Percentiles rank a stretch among this genome's conserved stretches.
Evolutionary conservation across 2,113 vertebrate genomes (phyloP).

Genomic region (Menura novaehollandiae): DNA sequence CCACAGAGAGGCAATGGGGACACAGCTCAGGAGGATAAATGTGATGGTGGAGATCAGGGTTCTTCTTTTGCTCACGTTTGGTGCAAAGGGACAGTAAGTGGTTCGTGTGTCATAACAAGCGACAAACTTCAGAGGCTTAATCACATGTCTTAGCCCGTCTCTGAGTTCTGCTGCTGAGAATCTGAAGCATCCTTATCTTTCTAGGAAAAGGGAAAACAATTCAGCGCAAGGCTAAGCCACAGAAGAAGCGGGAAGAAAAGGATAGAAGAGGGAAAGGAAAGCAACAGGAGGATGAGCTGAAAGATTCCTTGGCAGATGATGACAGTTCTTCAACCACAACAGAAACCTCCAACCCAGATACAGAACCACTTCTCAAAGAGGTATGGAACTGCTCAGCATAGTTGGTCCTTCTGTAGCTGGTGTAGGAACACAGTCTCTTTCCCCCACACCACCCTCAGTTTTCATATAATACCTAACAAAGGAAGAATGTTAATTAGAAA

Average conservation of each 20-base stretch:
- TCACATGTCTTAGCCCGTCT: accelerated
- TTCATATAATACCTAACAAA: neutral
- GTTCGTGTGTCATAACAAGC: neutral
- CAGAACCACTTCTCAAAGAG: constrained; percentile 89
- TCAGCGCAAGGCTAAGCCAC: constrained; percentile 85
- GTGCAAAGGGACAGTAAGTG: neutral
- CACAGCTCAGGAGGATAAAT: neutral
- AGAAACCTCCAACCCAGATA: constrained; percentile 95
- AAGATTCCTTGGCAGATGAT: constrained; percentile 89
- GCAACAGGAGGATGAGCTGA: constrained; percentile 85
- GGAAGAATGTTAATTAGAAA: neutral
- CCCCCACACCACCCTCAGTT: neutral
- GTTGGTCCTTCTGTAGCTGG: neutral
- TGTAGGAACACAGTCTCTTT: neutral
- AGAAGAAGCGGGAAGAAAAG: constrained; percentile 88
- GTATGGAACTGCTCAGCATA: constrained; percentile 33
- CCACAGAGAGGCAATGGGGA: neutral
- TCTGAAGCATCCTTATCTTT: constrained; percentile 7
- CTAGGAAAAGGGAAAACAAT: constrained; percentile 84
- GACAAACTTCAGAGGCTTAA: neutral
- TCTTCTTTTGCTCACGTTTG: neutral
- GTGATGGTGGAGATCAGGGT: neutral
- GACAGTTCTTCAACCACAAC: constrained; percentile 99
- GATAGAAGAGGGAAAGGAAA: constrained; percentile 85
- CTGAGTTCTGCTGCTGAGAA: neutral